These are phyloP conservation scores for Eugnorisma glareosa DNA, from an alignment of 2,888 invertebrate species.

Conservation along the genomic window DNA sequence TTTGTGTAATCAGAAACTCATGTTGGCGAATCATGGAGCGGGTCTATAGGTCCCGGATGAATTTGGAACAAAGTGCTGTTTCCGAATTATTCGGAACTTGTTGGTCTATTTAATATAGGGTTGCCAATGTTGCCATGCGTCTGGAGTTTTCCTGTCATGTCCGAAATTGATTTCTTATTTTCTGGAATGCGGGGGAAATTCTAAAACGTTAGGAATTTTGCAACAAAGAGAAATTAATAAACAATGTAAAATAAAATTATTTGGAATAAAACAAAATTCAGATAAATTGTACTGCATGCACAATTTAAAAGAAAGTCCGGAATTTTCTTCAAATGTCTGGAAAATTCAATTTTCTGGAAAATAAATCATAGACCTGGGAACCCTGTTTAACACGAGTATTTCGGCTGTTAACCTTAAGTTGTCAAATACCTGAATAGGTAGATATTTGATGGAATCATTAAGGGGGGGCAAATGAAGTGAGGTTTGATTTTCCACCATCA, in stretches of 20 bases:
- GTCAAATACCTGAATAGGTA: too few species aligned
- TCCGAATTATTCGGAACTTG: slow-evolving; percentile 26
- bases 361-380: too few species aligned
- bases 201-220: neutral
- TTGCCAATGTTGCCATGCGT: neutral
- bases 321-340: too few species aligned
- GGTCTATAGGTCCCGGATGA: slow-evolving; percentile 27
- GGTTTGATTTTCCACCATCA: too few species aligned
- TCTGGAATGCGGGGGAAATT: neutral
- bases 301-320: too few species aligned
- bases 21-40: slow-evolving; percentile 33
- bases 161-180: neutral
- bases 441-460: too few species aligned
- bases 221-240: neutral
- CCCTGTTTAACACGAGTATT: too few species aligned
- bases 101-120: slow-evolving; percentile 16
- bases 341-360: too few species aligned
- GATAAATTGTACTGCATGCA: neutral
- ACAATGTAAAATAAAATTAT: neutral
- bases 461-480: too few species aligned
- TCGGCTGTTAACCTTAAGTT: too few species aligned
- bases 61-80: slow-evolving; percentile 23
- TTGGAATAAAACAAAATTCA: too few species aligned
- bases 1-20: slow-evolving; percentile 50
- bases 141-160: neutral